Base-by-base conservation (phyloP, 2,797 vertebrate species). In the Neopelma chrysocephalum region DNA sequence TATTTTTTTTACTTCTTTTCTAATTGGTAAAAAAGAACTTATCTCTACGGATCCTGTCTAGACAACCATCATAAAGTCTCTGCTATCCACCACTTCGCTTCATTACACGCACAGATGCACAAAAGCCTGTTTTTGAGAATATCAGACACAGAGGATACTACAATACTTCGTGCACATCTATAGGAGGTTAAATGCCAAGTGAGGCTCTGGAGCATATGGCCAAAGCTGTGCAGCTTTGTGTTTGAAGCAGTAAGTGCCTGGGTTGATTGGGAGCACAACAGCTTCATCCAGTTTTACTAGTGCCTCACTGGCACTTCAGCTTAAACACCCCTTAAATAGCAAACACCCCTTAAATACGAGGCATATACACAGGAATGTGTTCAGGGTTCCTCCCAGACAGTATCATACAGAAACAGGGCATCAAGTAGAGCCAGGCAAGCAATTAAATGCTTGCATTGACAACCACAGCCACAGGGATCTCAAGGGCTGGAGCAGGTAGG, bases 11-110 rank as follows among this genome's bases (percentile, higher is more conserved):
- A 3, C 0, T 32, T n/a, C 3, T 31, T 57, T 75, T 60, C 31
- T 19, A 75, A 92, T 71, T 82, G 84, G 40, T 64, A 71, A 65
- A 90, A 82, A 70, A 48, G 43, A 95, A 87, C 71, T 89, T 87
- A 45, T 75, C 75, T 77, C 89, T 38, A 43, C 7, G 45, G 93
- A 62, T n/a, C 65, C 61, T 83, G 76, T 71, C 94, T 82, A 93
- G 45, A 94, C 58, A 91, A 12, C 16, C 26, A 15, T 38, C 58
- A 54, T 29, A 10, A 87, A 88, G 36, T 10, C 86, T 85, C 42
- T 65, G 81, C 68, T 80, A 1, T 12, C 29, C 27, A 85, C 29
- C 64, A 77, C n/a, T 84, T 76, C 0, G 23, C 82, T 29, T 93
- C 68, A 53, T 73, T 80, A 87, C 64, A 56, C 0, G 0, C 43